These are phyloP conservation scores for Acleris emargana DNA, from an alignment of 2,888 invertebrate species.

Conservation along the genomic window DNA sequence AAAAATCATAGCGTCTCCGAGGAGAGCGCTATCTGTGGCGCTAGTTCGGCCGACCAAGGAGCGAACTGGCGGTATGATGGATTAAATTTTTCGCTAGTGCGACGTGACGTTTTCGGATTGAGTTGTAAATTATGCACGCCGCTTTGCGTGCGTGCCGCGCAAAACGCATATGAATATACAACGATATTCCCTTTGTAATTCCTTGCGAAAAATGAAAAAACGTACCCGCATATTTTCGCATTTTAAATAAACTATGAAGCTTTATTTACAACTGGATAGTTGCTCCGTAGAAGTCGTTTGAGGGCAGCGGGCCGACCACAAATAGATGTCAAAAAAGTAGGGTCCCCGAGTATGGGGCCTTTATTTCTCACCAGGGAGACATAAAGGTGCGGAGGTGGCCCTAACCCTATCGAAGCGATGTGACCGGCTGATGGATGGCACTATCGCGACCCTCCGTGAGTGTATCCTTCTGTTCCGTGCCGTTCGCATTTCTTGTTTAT, in stretches of 20 bases:
- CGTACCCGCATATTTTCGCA: slow-evolving; percentile 21
- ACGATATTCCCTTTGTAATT: slow-evolving; percentile 39
- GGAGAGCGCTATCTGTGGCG: slow-evolving; percentile 40
- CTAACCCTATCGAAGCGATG: slow-evolving; percentile 83
- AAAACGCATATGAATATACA: slow-evolving; percentile 37
- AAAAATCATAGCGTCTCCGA: slow-evolving; percentile 72
- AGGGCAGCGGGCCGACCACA: slow-evolving; percentile 75
- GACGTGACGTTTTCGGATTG: slow-evolving; percentile 69
- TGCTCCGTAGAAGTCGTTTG: slow-evolving; percentile 66
- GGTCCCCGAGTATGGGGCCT: slow-evolving; percentile 70
- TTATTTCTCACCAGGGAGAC: slow-evolving; percentile 79
- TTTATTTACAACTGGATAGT: slow-evolving; percentile 43
- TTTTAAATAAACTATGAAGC: slow-evolving; percentile 51
- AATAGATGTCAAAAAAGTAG: slow-evolving; percentile 83
- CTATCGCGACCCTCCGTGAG: slow-evolving; percentile 72
- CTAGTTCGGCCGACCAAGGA: slow-evolving; percentile 41
- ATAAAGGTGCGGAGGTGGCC: slow-evolving; percentile 81
- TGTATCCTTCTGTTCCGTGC: slow-evolving; percentile 69
- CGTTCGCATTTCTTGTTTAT: slow-evolving; percentile 72
- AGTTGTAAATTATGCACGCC: slow-evolving; percentile 66
- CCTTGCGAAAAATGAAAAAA: slow-evolving; percentile 23
- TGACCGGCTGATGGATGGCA: slow-evolving; percentile 80
- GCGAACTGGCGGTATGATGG: slow-evolving; percentile 63
- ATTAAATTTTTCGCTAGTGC: slow-evolving; percentile 72
- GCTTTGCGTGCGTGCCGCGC: slow-evolving; percentile 41